Percentiles rank a stretch among this genome's conserved stretches.
Evolutionary conservation across 2,113 vertebrate species (phyloP).

Genomic region (Phaetusa simplex): DNA sequence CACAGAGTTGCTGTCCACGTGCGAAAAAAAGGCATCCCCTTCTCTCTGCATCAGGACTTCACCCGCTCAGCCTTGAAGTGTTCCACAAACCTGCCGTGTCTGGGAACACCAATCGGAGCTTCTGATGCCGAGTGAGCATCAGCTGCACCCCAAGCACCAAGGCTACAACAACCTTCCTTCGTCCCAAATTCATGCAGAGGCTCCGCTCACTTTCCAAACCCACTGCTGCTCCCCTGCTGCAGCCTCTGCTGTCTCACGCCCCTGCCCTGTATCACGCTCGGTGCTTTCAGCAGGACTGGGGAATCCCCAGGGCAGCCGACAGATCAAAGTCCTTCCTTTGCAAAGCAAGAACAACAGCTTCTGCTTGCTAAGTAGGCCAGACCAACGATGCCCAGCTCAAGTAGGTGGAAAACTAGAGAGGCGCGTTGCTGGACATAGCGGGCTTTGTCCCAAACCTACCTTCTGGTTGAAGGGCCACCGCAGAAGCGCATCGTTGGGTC

Average conservation of each 20-base stretch:
- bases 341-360: not conserved
- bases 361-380: not conserved
- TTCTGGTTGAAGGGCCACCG: constrained; percentile 97
- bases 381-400: accelerated
- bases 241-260: accelerated
- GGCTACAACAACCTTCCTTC: not conserved
- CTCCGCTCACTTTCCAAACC: not conserved
- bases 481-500: constrained; percentile 85
- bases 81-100: accelerated
- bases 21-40: accelerated
- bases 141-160: accelerated
- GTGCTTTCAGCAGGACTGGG: not conserved
- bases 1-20: not conserved
- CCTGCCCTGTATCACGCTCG: not conserved
- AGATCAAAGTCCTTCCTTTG: not conserved
- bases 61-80: accelerated
- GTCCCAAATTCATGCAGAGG: accelerated
- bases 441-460: constrained; percentile 66
- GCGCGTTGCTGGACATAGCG: accelerated
- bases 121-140: accelerated
- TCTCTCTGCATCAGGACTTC: accelerated
- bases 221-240: not conserved
- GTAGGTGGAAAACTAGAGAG: not conserved
- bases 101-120: not conserved
- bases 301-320: not conserved